Evolutionary conservation across 2,113 vertebrate genomes (phyloP), one percentile per base, ranked within the genome.

Genomic region (Talpa occidentalis): DNA sequence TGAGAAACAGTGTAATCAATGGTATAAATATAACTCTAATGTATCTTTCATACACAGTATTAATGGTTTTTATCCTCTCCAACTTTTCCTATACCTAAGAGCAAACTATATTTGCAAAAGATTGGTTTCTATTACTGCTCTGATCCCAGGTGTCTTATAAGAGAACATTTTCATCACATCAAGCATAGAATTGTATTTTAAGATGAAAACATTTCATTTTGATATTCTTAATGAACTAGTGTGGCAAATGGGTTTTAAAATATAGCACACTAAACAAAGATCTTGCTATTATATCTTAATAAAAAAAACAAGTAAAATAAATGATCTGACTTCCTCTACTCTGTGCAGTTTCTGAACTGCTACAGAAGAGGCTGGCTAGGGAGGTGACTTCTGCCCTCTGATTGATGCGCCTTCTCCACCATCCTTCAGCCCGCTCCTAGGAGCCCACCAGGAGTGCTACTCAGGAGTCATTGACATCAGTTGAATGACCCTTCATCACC

Each of bases 1-100:
- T 96, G 90, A 97, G 94, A 97, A 97, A 96, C 32, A 93, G 87
- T 90, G 47, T 97, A 97, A 97, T 97, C 94, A 92, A 96, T 97
- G 93, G 94, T 94, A 97, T 89, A 96, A 97, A 93, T 94, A 90
- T 95, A 95, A 96, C 54, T 90, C 84, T 88, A 95, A 90, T 90
- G 60, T 97, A 82, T 85, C 94, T 96, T 97, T 97, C 78, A 86
- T 85, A 91, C 35, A 96, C 64, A 96, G 72, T 7, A 26, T 87
- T 93, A 96, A 91, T 93, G 40, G 60, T 19, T 96, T 94, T 95
- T 88, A 80, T 95, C 64, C 42, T 93, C 28, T 60, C 77, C 26
- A 88, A 94, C 74, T 62, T 76, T 87, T 88, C 70, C 49, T 90
- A 59, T 73, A 86, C 15, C 32, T 35, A 87, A 95, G 22, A 88